Evolutionary conservation across 2,797 vertebrate genomes (phyloP), one percentile per base, ranked within the genome.

Genomic region (Cirrhinus molitorella): DNA sequence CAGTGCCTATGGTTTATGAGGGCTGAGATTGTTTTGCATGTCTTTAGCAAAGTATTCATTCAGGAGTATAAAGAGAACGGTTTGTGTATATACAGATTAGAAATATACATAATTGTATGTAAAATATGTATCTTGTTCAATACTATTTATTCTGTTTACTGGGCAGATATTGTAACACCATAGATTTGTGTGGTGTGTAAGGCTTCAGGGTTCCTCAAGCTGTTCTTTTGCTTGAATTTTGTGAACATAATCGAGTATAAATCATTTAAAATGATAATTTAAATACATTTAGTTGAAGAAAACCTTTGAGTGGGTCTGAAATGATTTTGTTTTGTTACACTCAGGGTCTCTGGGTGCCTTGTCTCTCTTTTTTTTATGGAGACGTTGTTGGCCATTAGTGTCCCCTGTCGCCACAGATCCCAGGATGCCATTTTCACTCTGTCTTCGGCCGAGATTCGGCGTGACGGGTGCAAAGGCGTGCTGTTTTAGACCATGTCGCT

Each of bases 401-500:
- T 43, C 34, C 59, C 84, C 67, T 94, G 94, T 94, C 94, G 23
- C 84, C 37, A 78, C 43, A 34, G 77, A 92, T 95, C 83, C 86
- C 68, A 3, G 37, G 31, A 80, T 87, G 91, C 91, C 91, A 80
- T 77, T 88, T 89, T 92, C 86, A 59, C 31, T 80, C 83, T 83
- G 25, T 92, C 88, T 34, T 80, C 9, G 55, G 76, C 61, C 8
- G 83, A 89, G 87, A 94, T 92, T 31, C 3, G 84, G 53, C 73
- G 23, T 89, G 94, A 95, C 92, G 86, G 93, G 87, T 93, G 92
- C 91, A 92, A 90, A 93, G 89, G 90, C 89, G 83, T 86, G 78
- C 91, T 91, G 92, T 92, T 94, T 91, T 87, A 86, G 90, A 93
- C 94, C 94, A 94, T 93, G 93, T 93, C 86, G 88, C 76, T 80